A percentile compares a stretch with the other conserved stretches of the same genome.
Evolutionary conservation across 1,140 invertebrate genomes (phyloP).

Genomic region (Cotesia vestalis): DNA sequence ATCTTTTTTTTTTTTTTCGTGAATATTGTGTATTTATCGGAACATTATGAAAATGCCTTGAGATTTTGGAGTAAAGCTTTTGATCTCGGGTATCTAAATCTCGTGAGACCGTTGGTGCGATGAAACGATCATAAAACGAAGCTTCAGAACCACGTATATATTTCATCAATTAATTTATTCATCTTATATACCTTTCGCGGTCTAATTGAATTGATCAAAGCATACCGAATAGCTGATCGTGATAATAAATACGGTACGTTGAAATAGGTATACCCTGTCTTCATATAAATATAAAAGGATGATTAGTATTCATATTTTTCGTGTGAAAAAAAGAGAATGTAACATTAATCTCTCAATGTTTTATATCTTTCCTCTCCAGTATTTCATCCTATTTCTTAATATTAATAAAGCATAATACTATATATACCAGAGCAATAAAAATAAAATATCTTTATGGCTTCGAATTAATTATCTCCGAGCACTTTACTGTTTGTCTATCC

Average conservation of each 20-base stretch:
- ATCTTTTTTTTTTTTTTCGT: no score
- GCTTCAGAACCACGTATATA: constrained; percentile 24
- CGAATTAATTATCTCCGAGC: constrained; percentile 22
- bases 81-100: constrained; percentile 7
- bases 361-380: no score
- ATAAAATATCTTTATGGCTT: constrained; percentile 8
- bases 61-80: constrained; percentile 16
- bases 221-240: constrained; percentile 24
- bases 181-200: constrained; percentile 19
- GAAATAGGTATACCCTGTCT: constrained; percentile 16
- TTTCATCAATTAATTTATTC: constrained; percentile 43
- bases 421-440: no score
- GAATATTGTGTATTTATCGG: not conserved
- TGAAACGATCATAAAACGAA: constrained; percentile 29
- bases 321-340: constrained; percentile 22
- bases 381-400: not conserved
- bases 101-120: constrained; percentile 20
- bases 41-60: constrained; percentile 28
- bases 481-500: constrained; percentile 6
- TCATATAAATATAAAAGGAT: not conserved
- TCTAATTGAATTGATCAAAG: constrained; percentile 45
- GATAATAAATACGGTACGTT: constrained; percentile 41
- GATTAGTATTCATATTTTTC: constrained; percentile 8
- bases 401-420: not conserved
- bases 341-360: not conserved